Percentiles rank a stretch among this genome's conserved stretches.
Evolutionary conservation across 2,888 invertebrate genomes (phyloP).

Genomic region (Diloba caeruleocephala): DNA sequence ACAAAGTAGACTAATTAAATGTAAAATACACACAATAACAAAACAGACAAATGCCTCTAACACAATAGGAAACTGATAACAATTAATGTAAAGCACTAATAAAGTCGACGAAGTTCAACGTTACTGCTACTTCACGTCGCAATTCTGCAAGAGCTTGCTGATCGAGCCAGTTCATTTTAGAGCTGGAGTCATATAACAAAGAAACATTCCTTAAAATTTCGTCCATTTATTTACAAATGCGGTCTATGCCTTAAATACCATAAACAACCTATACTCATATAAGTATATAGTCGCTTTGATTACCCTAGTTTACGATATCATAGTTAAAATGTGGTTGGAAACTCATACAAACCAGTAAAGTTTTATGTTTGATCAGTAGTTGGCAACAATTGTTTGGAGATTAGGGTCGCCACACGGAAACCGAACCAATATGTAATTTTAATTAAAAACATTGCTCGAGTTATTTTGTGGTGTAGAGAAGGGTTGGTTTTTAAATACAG

Average conservation of each 20-base stretch:
- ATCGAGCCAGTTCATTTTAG: too few relatives aligned
- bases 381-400: constrained; percentile 44
- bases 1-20: too few relatives aligned
- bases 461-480: background rate
- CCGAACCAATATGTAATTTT: constrained; percentile 32
- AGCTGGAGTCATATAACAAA: too few relatives aligned
- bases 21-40: too few relatives aligned
- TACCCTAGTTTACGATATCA: constrained; percentile 53
- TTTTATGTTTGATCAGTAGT: constrained; percentile 59
- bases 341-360: constrained; percentile 49
- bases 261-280: background rate
- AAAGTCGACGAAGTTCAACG: too few relatives aligned
- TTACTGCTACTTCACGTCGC: too few relatives aligned
- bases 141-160: too few relatives aligned
- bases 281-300: constrained; percentile 40
- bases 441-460: constrained; percentile 22
- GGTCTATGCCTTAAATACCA: background rate
- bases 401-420: constrained; percentile 45
- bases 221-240: too few relatives aligned
- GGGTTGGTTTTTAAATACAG: constrained; percentile 5
- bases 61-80: too few relatives aligned
- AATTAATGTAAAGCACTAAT: too few relatives aligned
- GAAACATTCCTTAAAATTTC: too few relatives aligned
- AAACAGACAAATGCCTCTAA: too few relatives aligned
- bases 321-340: constrained; percentile 53